Base-by-base conservation (phyloP, 2,113 vertebrate species). In the Arizona elegans region DNA sequence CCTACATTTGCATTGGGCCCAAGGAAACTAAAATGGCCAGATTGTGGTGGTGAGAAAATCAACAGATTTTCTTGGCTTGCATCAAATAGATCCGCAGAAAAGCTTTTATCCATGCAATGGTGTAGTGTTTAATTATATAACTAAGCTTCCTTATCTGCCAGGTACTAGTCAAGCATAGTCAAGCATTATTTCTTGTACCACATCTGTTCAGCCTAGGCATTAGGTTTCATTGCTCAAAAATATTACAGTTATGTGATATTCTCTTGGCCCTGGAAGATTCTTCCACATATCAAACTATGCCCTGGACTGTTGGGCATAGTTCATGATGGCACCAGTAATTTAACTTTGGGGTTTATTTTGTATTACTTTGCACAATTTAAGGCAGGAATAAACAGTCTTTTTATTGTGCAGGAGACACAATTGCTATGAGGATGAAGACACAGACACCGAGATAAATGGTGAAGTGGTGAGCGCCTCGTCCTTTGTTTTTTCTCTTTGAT, bases 41-140 rank as follows among this genome's bases (percentile, higher is more conserved):
- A 8, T 33, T 95, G n/a, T 13, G 17, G 17, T 1, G 86, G 52
- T 87, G 89, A 90, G 85, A 92, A 94, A 94, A 92, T 92, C 19
- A 59, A 47, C 43, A 92, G 94, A 65, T 95, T 96, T 95, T 93
- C 47, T 19, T 93, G 93, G 90, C 93, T 95, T 38, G 47, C 53
- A 88, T 56, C 91, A 94, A 97, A 95, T 54, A 85, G 86, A 86
- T 95, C 92, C 53, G 53, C 23, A 75, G 91, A 53, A 91, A 92
- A 29, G n/a, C 55, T 93, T 58, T 43, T 47, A 93, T 52, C 10
- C 0, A 5, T 0, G 0, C 5, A 0, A 87, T 90, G 62, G 65
- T 90, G 89, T 85, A 10, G 91, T 24, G 26, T 7, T 70, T 81
- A 52, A 86, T 5, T 43, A 0, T 0, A 92, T 50, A 95, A 56